Evolutionary conservation across 2,113 vertebrate genomes (phyloP).

Genomic region (Nannospalax galili): DNA sequence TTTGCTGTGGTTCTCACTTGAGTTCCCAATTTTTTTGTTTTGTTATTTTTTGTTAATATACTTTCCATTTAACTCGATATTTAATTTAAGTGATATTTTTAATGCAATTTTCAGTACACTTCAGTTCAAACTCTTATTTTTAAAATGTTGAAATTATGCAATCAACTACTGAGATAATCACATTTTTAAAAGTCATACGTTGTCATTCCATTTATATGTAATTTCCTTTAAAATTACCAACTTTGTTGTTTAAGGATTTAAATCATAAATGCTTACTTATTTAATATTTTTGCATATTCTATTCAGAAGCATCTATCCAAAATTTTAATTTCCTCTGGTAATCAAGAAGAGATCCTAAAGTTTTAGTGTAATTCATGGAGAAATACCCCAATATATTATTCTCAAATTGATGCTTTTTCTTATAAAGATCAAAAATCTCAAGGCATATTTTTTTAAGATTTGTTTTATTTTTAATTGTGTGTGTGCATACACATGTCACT

Average conservation of each 20-base stretch:
- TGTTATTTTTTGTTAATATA: conserved; percentile 8
- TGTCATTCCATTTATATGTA: neutral
- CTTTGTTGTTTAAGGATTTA: conserved; percentile 18
- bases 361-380: neutral
- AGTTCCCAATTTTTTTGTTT: conserved; percentile 1
- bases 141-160: conserved; percentile 28
- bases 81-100: neutral
- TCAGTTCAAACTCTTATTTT: conserved; percentile 1
- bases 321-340: neutral
- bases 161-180: conserved; percentile 28
- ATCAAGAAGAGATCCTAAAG: neutral
- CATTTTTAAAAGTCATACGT: neutral
- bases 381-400: neutral
- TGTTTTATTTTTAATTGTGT: neutral
- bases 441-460: neutral
- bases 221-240: conserved; percentile 47
- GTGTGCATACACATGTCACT: neutral
- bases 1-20: neutral
- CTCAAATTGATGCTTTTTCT: neutral
- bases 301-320: neutral
- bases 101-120: conserved; percentile 10
- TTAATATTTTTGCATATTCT: neutral
- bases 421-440: neutral
- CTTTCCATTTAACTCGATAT: neutral
- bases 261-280: neutral